phyloP scores from a whole-genome alignment of 1,140 invertebrate genomes.

The Lethrus apterus region DNA sequence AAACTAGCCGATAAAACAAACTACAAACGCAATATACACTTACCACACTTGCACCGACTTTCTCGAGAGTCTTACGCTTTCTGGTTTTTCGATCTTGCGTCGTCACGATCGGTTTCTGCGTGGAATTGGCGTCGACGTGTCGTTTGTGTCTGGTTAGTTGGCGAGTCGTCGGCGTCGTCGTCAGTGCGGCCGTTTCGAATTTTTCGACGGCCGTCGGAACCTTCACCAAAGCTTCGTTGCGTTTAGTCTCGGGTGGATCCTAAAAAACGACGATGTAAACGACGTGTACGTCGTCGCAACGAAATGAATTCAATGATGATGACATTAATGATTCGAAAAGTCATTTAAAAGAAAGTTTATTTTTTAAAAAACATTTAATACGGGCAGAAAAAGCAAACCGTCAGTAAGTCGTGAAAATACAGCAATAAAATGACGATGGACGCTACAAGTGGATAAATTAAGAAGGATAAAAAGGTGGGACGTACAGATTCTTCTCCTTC shows the following conservation, averaged over 20 bases:
- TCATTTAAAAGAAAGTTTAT: no score
- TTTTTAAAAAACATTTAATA: constrained; percentile 23
- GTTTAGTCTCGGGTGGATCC: constrained; percentile 34
- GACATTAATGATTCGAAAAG: no score
- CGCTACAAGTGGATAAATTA: constrained; percentile 3
- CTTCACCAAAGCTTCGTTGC: constrained; percentile 1
- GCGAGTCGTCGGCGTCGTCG: constrained; percentile 16
- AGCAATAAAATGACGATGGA: neutral
- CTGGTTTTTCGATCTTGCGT: constrained; percentile 40
- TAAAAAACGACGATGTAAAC: no score
- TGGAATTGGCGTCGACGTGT: constrained; percentile 21
- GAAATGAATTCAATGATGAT: no score
- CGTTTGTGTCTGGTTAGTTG: constrained; percentile 33
- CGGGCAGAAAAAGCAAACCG: constrained; percentile 21
- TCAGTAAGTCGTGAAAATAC: constrained; percentile 8
- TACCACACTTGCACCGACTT: constrained; percentile 48
- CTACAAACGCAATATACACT: constrained; percentile 30
- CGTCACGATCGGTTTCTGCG: constrained; percentile 17
- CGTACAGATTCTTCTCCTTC: constrained; percentile 33
- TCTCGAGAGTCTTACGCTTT: constrained; percentile 48
- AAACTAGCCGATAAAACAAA: neutral
- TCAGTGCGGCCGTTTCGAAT: neutral
- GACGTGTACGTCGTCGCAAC: no score
- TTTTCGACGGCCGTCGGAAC: neutral
- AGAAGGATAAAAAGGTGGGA: constrained; percentile 15